Evolutionary conservation across 2,113 vertebrate species (phyloP), one percentile per base, ranked within the genome.

Genomic region (Talpa occidentalis): DNA sequence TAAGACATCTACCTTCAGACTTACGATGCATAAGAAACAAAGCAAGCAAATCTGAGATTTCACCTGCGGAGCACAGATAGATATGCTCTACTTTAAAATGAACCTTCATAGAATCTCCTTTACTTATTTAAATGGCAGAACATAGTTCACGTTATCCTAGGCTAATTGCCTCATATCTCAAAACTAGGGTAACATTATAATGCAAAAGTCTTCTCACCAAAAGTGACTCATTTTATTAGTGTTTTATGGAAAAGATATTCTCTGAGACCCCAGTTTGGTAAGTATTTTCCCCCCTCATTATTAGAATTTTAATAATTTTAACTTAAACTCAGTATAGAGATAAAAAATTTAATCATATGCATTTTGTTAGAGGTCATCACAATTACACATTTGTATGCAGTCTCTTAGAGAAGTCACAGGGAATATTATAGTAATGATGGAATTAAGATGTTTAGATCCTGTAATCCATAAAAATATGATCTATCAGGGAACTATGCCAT

Each of bases 321-420:
- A 49, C 6, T 80, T 72, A 87, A 91, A 72, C 40, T 59, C 79
- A 89, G 73, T 72, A 72, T 14, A 77, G 12, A 92, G 9, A 49
- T 79, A 19, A 52, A 92, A 70, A 24, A 74, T 44, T 47, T 32
- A 80, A 15, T 72, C 10, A 59, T 60, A 56, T 7, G 10, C 47
- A 49, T 37, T 62, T 70, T 92, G 28, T 73, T 19, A 88, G 11
- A 76, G 11, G 5, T 47, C n/a, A 77, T 42, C 9, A 42, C 17
- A 67, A 32, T 56, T 37, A 21, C 79, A 67, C 28, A 19, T 74
- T 14, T 28, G 24, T 22, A 1, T 5, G 10, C 7, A 56, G 10
- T 49, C n/a, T 40, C 6, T 86, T 21, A 93, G 9, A 76, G 21
- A 82, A 82, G 6, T 0, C n/a, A 81, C 2, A 16, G 19, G 26